Evolutionary conservation across 2,797 vertebrate species (phyloP), one percentile per base, ranked within the genome.

Genomic region (Meda fulgida): DNA sequence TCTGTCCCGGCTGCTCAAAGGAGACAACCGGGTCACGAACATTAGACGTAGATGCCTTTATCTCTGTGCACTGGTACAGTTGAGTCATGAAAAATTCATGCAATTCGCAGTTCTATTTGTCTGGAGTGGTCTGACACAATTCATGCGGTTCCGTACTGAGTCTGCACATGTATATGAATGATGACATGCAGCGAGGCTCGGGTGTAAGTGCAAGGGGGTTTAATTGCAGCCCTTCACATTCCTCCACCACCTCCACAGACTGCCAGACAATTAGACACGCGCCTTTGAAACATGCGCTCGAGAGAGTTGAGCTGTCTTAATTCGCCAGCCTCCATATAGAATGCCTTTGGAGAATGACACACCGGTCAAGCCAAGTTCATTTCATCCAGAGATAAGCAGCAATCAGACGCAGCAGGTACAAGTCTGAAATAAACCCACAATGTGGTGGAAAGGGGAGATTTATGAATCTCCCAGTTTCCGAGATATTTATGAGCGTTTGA

Each of bases 31-130:
- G 81, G 84, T 73, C 81, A 83, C 58, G 7, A n/a, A 80, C 72
- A 79, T 80, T 82, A 78, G 65, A 70, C 13, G 51, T 65, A 63
- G 19, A 79, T 65, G 70, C 48, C 43, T 77, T 58, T 58, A 84
- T 85, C 63, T 78, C 21, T 67, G 69, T 16, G n/a, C 31, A 43
- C 34, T 38, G n/a, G 53, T 31, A 65, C 71, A 60, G 72, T 80
- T 63, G 58, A 85, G 60, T 87, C 72, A 83, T 88, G 80, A 36
- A 88, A 86, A 19, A 88, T 89, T 79, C 72, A 89, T 86, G 84
- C 69, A 34, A 73, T 85, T 83, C 55, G 18, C 46, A n/a, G 69
- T 87, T 80, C 78, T 43, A 76, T 82, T 76, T 46, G 40, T 83
- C 73, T 26, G 58, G 7, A 36, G 77, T 53, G 55, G 71, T 67